phyloP scores from a whole-genome alignment of 1,140 invertebrate genomes.

The Ctenoplectra terminalis region DNA sequence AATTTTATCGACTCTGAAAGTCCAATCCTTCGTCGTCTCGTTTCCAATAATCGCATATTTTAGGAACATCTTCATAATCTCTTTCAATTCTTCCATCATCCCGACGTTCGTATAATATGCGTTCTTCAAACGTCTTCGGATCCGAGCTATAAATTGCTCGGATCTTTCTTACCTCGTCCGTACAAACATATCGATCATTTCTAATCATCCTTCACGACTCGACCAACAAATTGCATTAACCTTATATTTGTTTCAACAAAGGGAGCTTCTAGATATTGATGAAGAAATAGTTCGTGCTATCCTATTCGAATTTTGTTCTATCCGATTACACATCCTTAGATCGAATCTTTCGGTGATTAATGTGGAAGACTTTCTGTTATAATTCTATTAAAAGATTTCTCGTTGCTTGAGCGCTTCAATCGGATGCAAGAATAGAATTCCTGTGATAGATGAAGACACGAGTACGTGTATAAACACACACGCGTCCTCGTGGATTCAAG shows the following conservation, averaged over 20 bases:
- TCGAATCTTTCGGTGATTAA: not conserved
- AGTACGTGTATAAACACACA: not conserved
- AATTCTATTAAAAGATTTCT: not conserved
- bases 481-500: not conserved
- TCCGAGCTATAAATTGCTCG: constrained; percentile 16
- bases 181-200: constrained; percentile 58
- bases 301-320: not conserved
- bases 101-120: not conserved
- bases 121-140: too few relatives aligned
- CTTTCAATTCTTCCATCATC: not conserved
- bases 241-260: constrained; percentile 44
- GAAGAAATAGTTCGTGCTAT: constrained; percentile 30
- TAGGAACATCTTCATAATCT: not conserved
- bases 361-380: not conserved
- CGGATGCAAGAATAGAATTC: not conserved
- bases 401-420: not conserved
- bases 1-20: constrained; percentile 7
- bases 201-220: constrained; percentile 14
- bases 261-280: not conserved
- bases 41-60: constrained; percentile 6
- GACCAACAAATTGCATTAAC: constrained; percentile 39
- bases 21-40: not conserved
- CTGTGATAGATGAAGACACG: not conserved
- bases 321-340: not conserved
- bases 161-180: constrained; percentile 42